Percentiles rank a stretch among this genome's conserved stretches.
phyloP scores from a whole-genome alignment of 1,140 invertebrate genomes.

The Drosophila setifemur region DNA sequence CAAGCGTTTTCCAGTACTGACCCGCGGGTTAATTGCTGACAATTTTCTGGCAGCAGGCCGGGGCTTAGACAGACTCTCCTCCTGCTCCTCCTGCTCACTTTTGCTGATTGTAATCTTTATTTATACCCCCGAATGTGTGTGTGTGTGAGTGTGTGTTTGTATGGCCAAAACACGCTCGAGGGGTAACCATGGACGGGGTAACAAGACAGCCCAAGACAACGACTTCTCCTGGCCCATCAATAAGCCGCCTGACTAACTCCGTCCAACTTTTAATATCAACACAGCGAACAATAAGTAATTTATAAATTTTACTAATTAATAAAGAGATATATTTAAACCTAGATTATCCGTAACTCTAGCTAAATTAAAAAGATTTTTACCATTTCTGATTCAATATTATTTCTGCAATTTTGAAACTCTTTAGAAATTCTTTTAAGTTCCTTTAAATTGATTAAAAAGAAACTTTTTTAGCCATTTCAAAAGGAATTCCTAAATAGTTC shows the following conservation, averaged over 20 bases:
- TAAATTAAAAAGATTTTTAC: too few species aligned
- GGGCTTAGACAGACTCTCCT: constrained; percentile 36
- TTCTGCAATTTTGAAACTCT: too few species aligned
- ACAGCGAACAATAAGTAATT: background rate
- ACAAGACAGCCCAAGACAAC: constrained; percentile 60
- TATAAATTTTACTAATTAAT: too few species aligned
- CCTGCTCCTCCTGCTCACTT: constrained; percentile 48
- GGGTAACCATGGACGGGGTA: constrained; percentile 54
- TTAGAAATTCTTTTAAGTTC: too few species aligned
- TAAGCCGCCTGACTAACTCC: constrained; percentile 55
- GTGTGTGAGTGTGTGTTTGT: constrained; percentile 25
- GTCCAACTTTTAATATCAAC: constrained; percentile 7
- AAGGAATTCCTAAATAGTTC: too few species aligned
- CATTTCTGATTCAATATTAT: too few species aligned
- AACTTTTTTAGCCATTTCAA: too few species aligned
- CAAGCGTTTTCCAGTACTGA: constrained; percentile 40
- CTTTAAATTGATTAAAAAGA: too few species aligned
- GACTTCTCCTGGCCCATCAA: constrained; percentile 59
- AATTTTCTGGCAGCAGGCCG: constrained; percentile 51
- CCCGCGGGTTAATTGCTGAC: constrained; percentile 76
- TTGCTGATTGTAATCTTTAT: constrained; percentile 74
- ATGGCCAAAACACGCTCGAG: constrained; percentile 49
- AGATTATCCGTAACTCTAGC: too few species aligned
- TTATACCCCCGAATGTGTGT: constrained; percentile 55
- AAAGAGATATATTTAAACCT: too few species aligned